Evolutionary conservation across 2,888 invertebrate species (phyloP).

Genomic region (Eremobia ochroleuca): DNA sequence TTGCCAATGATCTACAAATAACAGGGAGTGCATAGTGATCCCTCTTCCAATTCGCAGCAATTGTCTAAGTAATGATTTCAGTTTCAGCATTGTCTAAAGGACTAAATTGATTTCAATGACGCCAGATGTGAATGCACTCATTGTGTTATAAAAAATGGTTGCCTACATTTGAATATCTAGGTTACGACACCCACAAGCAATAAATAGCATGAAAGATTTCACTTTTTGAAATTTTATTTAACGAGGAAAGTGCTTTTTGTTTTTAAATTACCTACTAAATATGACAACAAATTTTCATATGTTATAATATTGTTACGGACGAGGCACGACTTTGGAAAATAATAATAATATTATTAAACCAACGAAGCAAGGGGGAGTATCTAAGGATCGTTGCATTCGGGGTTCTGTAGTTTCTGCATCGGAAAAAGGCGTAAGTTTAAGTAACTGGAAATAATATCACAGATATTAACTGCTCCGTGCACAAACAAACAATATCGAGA

Average conservation of each 20-base stretch:
- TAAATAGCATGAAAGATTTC: constrained; percentile 25
- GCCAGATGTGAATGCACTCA: constrained; percentile 36
- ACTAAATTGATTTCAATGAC: constrained; percentile 36
- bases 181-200: constrained; percentile 23
- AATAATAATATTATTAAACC: background rate
- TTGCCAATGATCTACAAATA: background rate
- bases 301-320: background rate
- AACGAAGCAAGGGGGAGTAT: background rate
- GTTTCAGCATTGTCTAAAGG: constrained; percentile 11
- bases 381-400: background rate
- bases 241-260: constrained; percentile 24
- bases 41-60: constrained; percentile 35
- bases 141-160: constrained; percentile 28
- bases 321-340: background rate
- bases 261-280: background rate
- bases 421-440: no score
- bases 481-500: background rate
- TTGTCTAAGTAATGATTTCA: constrained; percentile 32
- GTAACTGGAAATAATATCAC: constrained; percentile 10
- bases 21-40: background rate
- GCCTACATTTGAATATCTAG: constrained; percentile 46
- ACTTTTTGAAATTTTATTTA: constrained; percentile 31
- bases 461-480: background rate
- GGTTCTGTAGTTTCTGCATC: background rate
- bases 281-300: background rate